These are phyloP conservation scores for Trissolcus japonicus DNA, from an alignment of 2,888 invertebrate genomes.

Conservation along the genomic window DNA sequence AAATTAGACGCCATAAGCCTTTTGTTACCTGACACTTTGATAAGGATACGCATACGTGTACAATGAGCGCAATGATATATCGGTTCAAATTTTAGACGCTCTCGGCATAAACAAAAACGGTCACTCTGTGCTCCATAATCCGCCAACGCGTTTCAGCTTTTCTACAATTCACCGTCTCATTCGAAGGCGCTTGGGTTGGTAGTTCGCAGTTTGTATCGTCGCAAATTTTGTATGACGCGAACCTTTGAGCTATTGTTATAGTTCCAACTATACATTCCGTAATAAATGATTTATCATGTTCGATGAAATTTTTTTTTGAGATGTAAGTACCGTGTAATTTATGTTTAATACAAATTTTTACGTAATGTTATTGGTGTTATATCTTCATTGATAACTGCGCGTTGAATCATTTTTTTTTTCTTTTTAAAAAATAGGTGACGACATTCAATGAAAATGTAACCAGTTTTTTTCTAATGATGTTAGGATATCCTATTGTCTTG, in stretches of 20 bases:
- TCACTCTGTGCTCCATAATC: neutral
- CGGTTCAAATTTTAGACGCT: slow-evolving; percentile 22
- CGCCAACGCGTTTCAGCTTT: neutral
- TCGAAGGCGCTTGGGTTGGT: neutral
- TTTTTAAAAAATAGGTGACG: too few species aligned
- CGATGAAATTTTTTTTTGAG: too few species aligned
- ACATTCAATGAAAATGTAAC: too few species aligned
- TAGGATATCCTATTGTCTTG: too few species aligned
- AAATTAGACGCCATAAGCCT: slow-evolving; percentile 55
- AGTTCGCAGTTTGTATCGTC: neutral
- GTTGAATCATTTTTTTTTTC: too few species aligned
- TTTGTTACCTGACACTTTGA: slow-evolving; percentile 57
- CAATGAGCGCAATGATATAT: slow-evolving; percentile 14
- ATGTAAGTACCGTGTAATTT: too few species aligned
- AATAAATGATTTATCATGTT: neutral
- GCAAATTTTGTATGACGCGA: neutral
- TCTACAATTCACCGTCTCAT: slow-evolving; percentile 1
- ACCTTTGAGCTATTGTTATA: neutral
- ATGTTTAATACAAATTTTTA: too few species aligned
- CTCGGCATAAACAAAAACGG: slow-evolving; percentile 3
- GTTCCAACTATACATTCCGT: neutral
- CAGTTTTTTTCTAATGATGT: too few species aligned
- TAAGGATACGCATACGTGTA: slow-evolving; percentile 33
- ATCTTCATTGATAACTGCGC: too few species aligned
- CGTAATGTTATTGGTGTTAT: too few species aligned